Conservation (phyloP, 2,113 vertebrate species). For the Panurus biarmicus region DNA sequence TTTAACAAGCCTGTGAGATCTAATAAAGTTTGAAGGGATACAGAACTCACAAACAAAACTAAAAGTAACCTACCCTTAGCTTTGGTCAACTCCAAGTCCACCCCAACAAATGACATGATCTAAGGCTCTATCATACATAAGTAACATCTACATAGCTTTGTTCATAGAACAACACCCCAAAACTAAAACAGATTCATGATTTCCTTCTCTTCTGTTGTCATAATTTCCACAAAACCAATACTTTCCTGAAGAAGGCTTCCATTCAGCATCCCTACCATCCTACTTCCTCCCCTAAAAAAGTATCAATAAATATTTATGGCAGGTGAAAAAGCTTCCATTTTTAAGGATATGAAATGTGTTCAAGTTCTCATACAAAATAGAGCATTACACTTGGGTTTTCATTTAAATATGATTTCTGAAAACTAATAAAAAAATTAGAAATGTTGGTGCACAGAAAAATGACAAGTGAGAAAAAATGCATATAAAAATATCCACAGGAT, state of each 20-base stretch:
- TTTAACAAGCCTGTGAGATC: neutral
- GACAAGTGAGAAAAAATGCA: slow-evolving; percentile 3
- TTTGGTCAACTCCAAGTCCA: neutral
- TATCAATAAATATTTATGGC: neutral
- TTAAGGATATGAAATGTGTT: neutral
- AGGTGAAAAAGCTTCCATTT: neutral
- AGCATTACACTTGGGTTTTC: slow-evolving; percentile 12
- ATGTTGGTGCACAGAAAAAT: slow-evolving; percentile 27
- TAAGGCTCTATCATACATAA: neutral
- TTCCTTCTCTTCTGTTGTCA: neutral
- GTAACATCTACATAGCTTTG: neutral
- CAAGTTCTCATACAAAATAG: neutral
- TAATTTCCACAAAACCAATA: neutral
- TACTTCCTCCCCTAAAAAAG: neutral
- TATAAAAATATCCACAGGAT: slow-evolving; percentile 24
- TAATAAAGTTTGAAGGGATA: neutral
- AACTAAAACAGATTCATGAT: neutral
- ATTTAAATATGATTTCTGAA: slow-evolving; percentile 35
- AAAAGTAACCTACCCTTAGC: neutral
- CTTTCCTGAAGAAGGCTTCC: neutral
- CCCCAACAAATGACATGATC: neutral
- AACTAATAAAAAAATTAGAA: slow-evolving; percentile 39
- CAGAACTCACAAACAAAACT: neutral
- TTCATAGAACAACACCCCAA: neutral
- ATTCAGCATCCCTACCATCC: neutral